phyloP scores from a whole-genome alignment of 2,888 invertebrate genomes.

The Plagiodera versicolora region DNA sequence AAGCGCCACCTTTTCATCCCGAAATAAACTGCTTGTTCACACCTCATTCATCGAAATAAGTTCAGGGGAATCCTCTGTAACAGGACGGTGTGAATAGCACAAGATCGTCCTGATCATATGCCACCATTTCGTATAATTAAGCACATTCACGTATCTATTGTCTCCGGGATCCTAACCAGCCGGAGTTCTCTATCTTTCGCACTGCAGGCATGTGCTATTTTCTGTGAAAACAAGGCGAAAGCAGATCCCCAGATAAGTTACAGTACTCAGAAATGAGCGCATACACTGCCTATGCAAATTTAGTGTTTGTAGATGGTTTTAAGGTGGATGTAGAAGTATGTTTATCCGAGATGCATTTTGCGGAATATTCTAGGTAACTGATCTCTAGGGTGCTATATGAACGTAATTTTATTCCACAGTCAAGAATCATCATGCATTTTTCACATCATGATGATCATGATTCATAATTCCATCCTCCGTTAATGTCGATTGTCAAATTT shows the following conservation, averaged over 20 bases:
- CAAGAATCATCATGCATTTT: no score
- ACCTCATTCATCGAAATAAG: no score
- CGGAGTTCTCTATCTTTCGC: neutral
- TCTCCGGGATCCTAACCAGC: neutral
- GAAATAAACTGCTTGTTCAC: no score
- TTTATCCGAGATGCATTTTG: no score
- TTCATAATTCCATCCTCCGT: no score
- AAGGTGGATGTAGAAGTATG: neutral
- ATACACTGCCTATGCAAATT: neutral
- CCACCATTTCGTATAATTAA: neutral
- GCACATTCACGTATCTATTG: neutral
- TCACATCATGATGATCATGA: no score
- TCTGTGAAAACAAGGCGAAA: neutral
- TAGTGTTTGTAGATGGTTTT: neutral
- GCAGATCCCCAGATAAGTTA: conserved; percentile 2
- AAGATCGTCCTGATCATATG: neutral
- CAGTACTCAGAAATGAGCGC: conserved; percentile 11
- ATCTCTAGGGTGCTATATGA: no score
- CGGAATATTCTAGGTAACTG: no score
- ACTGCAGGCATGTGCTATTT: neutral
- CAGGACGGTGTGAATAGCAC: neutral
- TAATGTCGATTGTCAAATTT: no score
- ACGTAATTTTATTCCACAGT: no score
- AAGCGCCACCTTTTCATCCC: no score
- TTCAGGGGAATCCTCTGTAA: neutral